These are phyloP conservation scores for Drosophila malerkotliana DNA, from an alignment of 1,140 invertebrate genomes.

Conservation along the genomic window DNA sequence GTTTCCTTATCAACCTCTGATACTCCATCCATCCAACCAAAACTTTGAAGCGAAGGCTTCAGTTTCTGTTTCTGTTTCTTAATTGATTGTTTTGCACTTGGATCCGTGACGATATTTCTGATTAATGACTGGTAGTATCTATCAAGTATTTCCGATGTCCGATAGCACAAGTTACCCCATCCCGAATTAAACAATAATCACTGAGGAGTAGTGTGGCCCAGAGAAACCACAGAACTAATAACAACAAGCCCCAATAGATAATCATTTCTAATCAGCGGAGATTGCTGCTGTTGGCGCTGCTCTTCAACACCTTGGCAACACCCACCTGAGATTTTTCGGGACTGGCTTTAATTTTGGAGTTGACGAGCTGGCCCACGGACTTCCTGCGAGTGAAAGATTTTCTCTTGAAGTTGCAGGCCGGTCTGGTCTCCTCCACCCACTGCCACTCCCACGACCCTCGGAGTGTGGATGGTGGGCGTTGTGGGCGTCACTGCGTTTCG, in stretches of 20 bases:
- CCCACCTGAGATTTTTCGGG: conserved; percentile 51
- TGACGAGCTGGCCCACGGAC: conserved; percentile 59
- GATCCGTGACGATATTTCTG: conserved; percentile 42
- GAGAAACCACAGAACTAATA: conserved; percentile 6
- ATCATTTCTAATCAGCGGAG: conserved; percentile 17
- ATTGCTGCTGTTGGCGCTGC: conserved; percentile 8
- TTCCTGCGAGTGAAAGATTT: conserved; percentile 73
- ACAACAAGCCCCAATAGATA: conserved; percentile 6
- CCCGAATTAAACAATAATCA: conserved; percentile 53
- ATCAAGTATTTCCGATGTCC: conserved; percentile 69
- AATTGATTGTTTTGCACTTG: conserved; percentile 72
- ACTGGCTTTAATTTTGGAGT: conserved; percentile 42
- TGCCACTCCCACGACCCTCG: conserved; percentile 13
- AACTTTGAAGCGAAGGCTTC: neutral
- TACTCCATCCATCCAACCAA: neutral
- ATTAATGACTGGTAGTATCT: conserved; percentile 60
- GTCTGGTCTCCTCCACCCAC: conserved; percentile 34
- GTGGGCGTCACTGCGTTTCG: conserved; percentile 52
- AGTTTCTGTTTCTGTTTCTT: conserved; percentile 27
- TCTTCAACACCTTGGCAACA: conserved; percentile 45
- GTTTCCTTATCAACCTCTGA: conserved; percentile 8
- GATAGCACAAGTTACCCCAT: conserved; percentile 33
- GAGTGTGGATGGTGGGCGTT: conserved; percentile 47
- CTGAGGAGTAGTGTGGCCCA: conserved; percentile 28
- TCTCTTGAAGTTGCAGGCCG: conserved; percentile 43